A percentile compares a stretch with the other conserved stretches of the same genome.
phyloP scores from a whole-genome alignment of 2,888 invertebrate genomes.

The Pseudanteris insignis region DNA sequence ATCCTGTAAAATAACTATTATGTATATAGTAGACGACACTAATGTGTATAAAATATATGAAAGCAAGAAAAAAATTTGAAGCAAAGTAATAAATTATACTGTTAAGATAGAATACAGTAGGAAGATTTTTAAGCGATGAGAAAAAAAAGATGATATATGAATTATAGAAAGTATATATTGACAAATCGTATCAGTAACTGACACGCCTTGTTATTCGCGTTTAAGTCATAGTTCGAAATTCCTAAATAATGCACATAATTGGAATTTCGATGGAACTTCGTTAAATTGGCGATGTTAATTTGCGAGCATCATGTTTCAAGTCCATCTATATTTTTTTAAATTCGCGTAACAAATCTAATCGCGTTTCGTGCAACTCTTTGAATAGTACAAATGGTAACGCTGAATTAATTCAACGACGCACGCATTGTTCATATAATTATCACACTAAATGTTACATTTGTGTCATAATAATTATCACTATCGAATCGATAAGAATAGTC shows the following conservation, averaged over 20 bases:
- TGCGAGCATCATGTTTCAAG: slow-evolving; percentile 23
- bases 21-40: slow-evolving; percentile 54
- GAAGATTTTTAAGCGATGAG: slow-evolving; percentile 29
- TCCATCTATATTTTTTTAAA: slow-evolving; percentile 32
- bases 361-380: slow-evolving; percentile 26
- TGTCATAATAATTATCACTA: slow-evolving; percentile 40
- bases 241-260: too few relatives aligned
- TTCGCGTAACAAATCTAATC: slow-evolving; percentile 10
- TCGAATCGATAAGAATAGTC: slow-evolving; percentile 22
- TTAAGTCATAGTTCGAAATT: slow-evolving; percentile 12
- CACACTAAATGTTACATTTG: slow-evolving; percentile 36
- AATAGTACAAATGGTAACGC: slow-evolving; percentile 40
- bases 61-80: slow-evolving; percentile 30
- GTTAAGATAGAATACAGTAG: slow-evolving; percentile 30
- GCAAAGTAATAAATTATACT: slow-evolving; percentile 40
- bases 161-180: slow-evolving; percentile 27
- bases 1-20: slow-evolving; percentile 56
- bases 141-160: slow-evolving; percentile 22
- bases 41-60: slow-evolving; percentile 54
- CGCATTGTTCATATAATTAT: slow-evolving; percentile 40
- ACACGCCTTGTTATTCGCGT: slow-evolving; percentile 19
- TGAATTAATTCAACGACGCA: slow-evolving; percentile 34
- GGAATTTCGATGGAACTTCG: slow-evolving; percentile 17
- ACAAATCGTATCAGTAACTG: slow-evolving; percentile 27
- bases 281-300: slow-evolving; percentile 20